Evolutionary conservation across 1,140 invertebrate genomes (phyloP).

Genomic region (Musca domestica): DNA sequence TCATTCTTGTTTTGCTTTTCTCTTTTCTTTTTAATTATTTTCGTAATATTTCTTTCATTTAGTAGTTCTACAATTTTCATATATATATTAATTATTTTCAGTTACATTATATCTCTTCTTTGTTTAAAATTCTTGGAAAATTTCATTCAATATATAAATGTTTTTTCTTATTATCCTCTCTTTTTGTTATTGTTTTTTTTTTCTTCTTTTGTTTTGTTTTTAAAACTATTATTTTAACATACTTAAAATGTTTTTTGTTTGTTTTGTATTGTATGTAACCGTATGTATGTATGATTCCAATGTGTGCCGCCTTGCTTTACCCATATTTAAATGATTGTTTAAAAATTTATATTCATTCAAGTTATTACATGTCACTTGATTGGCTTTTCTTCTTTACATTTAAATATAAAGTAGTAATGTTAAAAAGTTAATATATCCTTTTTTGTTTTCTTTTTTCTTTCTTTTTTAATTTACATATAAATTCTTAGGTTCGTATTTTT

Average conservation of each 20-base stretch:
- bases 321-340: constrained; percentile 1
- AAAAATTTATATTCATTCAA: not conserved
- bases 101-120: not conserved
- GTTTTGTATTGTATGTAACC: not conserved
- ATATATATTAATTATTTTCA: constrained; percentile 14
- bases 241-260: constrained; percentile 13
- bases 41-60: not conserved
- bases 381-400: not conserved
- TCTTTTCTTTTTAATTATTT: not conserved
- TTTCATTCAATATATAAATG: constrained; percentile 19
- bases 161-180: constrained; percentile 8
- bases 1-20: no score
- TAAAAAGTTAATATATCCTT: constrained; percentile 2
- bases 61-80: constrained; percentile 9
- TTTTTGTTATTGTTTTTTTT: not conserved
- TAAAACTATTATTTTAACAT: constrained; percentile 16
- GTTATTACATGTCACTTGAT: not conserved
- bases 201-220: not conserved
- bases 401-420: not conserved
- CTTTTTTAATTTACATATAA: not conserved
- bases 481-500: constrained; percentile 13
- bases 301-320: constrained; percentile 10
- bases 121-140: constrained; percentile 1
- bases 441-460: constrained; percentile 3
- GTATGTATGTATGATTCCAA: constrained; percentile 9